Evolutionary conservation across 2,113 vertebrate species (phyloP).

Genomic region (Platichthys stellatus): DNA sequence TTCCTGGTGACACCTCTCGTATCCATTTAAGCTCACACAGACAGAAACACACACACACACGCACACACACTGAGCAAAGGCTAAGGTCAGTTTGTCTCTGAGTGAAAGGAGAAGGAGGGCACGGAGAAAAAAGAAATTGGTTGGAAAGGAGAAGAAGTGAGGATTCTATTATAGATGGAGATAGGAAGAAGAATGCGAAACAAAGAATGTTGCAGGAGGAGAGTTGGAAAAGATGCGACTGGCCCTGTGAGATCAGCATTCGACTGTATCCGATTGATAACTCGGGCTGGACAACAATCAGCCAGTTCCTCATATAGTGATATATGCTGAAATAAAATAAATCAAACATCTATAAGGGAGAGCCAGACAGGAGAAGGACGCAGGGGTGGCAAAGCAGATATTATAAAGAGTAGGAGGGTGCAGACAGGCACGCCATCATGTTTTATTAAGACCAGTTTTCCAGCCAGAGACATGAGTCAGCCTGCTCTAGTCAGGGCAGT

Average conservation of each 20-base stretch:
- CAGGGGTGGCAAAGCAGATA: constrained; percentile 46
- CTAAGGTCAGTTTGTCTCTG: constrained; percentile 50
- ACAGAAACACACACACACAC: background rate
- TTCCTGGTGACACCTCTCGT: constrained; percentile 30
- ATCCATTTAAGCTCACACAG: constrained; percentile 36
- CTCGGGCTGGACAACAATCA: constrained; percentile 16
- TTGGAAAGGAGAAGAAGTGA: background rate
- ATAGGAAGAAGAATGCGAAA: background rate
- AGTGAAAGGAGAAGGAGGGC: constrained; percentile 9
- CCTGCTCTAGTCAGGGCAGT: constrained; percentile 24
- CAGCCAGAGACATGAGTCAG: constrained; percentile 65
- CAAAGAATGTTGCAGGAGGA: constrained; percentile 15
- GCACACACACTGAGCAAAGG: constrained; percentile 15
- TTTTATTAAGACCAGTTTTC: constrained; percentile 69
- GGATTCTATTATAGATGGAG: background rate
- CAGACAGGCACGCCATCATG: constrained; percentile 53
- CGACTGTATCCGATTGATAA: background rate
- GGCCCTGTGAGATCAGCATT: constrained; percentile 5
- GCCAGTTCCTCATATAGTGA: background rate
- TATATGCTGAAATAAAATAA: constrained; percentile 31
- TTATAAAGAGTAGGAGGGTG: constrained; percentile 51
- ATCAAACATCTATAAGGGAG: background rate
- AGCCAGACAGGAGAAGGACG: constrained; percentile 8
- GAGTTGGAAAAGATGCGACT: background rate
- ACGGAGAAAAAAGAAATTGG: constrained; percentile 16